Conservation (phyloP, 1,140 invertebrate species). For the Drosophila sucinea region DNA sequence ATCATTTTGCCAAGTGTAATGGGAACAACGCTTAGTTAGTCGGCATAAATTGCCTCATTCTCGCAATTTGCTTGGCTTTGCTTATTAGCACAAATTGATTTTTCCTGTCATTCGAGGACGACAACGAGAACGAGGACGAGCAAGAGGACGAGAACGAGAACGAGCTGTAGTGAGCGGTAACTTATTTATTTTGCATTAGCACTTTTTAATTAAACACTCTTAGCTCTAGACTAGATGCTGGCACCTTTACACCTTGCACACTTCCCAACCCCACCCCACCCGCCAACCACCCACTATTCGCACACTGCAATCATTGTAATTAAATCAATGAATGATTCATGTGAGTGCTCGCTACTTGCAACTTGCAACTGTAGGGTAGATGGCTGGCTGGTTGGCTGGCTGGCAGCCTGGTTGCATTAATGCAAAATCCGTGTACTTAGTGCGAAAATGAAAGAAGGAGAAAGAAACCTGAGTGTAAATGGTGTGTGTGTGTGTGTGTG, state of each 20-base stretch:
- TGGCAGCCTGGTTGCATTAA: slow-evolving; percentile 56
- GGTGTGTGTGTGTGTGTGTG: slow-evolving; percentile 1
- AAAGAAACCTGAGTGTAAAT: slow-evolving; percentile 27
- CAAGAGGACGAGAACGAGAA: no score
- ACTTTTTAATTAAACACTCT: slow-evolving; percentile 77
- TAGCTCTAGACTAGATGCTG: slow-evolving; percentile 12
- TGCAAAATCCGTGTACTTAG: slow-evolving; percentile 80
- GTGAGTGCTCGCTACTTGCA: slow-evolving; percentile 55
- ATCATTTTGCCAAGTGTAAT: no score
- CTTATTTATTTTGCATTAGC: slow-evolving; percentile 81
- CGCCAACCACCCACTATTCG: slow-evolving; percentile 20
- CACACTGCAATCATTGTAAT: slow-evolving; percentile 74
- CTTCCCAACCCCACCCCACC: background rate
- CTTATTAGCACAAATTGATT: slow-evolving; percentile 79
- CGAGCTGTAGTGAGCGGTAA: slow-evolving; percentile 13
- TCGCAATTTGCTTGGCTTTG: slow-evolving; percentile 34
- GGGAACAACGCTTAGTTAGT: no score
- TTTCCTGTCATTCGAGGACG: slow-evolving; percentile 49
- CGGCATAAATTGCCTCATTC: no score
- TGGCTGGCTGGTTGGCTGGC: slow-evolving; percentile 3
- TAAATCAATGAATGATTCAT: slow-evolving; percentile 82
- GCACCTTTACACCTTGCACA: slow-evolving; percentile 26
- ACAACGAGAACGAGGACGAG: no score
- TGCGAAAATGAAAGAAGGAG: slow-evolving; percentile 63
- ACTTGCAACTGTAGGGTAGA: slow-evolving; percentile 6